Evolutionary conservation across 1,140 invertebrate species (phyloP), one percentile per base, ranked within the genome.

Genomic region (Mesaphorura yosii): DNA sequence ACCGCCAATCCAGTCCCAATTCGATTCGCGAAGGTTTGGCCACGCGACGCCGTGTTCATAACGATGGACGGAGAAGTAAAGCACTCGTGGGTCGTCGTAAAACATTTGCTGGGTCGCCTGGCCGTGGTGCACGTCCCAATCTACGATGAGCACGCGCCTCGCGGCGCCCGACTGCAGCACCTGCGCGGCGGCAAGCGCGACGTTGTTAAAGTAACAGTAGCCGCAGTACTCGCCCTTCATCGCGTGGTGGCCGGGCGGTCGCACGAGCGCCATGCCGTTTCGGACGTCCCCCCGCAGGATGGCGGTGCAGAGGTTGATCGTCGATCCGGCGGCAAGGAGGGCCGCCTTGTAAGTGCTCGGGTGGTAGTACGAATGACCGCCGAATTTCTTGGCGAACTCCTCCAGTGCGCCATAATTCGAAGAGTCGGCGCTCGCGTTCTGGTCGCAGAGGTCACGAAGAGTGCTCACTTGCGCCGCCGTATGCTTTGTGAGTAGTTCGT

Each of bases 141-240:
- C 95, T 1, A 98, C 83, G 58, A 98, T 93, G 41, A 98, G 68
- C 60, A 98, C 82, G 64, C 80, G 79, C 46, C 75, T 67, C 1
- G 78, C 28, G 26, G 67, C 66, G 22, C 69, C 65, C 14, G 77
- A 75, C 34, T 81, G 72, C 2, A 95, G 64, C 25, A 82, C 84
- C 67, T 85, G 77, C 62, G 83, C 78, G 19, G 90, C 88, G 12
- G 88, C 90, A 44, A 98, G 73, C 1, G 88, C 94, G 1, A 93
- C 90, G 71, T 98, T 98, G 68, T 98, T 98, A 63, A 96, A 93
- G 67, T 86, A 88, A 70, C 94, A 98, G 69, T 90, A 97, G 17
- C 93, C 93, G 71, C 84, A 87, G 53, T 82, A 88, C 67, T 88
- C 85, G 17, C 80, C 73, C 58, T 78, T 72, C 84, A 90, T 91